Conservation (phyloP, 2,888 invertebrate species). For the Drosophila bunnanda region DNA sequence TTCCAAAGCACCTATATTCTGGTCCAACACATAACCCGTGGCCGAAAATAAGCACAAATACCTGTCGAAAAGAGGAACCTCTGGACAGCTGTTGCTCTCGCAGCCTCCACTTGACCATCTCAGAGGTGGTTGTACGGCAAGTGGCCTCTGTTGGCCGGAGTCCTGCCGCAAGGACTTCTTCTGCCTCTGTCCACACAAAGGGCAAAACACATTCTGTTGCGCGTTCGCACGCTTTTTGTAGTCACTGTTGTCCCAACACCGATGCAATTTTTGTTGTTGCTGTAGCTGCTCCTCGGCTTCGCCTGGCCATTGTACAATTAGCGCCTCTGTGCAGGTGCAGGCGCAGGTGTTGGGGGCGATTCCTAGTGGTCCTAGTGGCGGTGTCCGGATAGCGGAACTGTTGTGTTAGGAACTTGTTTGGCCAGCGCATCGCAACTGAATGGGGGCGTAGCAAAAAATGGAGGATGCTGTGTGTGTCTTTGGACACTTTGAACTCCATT, state of each 20-base stretch:
- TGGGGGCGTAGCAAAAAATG: slow-evolving; percentile 13
- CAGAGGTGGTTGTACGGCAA: slow-evolving; percentile 12
- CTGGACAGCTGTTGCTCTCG: slow-evolving; percentile 30
- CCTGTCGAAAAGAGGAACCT: slow-evolving; percentile 5
- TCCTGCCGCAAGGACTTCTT: slow-evolving; percentile 29
- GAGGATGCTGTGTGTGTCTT: slow-evolving; percentile 44
- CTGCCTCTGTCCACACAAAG: slow-evolving; percentile 48
- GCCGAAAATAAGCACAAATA: slow-evolving; percentile 18
- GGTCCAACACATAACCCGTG: neutral
- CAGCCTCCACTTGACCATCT: slow-evolving; percentile 21
- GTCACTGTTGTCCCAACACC: slow-evolving; percentile 33
- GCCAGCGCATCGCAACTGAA: slow-evolving; percentile 26
- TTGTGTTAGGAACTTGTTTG: slow-evolving; percentile 47
- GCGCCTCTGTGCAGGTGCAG: slow-evolving; percentile 46
- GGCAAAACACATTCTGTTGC: slow-evolving; percentile 67
- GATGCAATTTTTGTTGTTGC: slow-evolving; percentile 24
- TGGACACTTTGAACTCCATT: slow-evolving; percentile 75
- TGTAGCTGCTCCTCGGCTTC: slow-evolving; percentile 20
- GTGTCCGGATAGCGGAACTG: slow-evolving; percentile 16
- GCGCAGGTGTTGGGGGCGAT: neutral
- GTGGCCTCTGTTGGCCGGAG: slow-evolving; percentile 15
- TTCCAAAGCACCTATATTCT: neutral
- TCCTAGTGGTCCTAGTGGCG: neutral
- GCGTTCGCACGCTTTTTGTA: slow-evolving; percentile 66
- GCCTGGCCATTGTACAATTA: slow-evolving; percentile 66